Evolutionary conservation across 2,888 invertebrate species (phyloP).

Genomic region (Macrostomum cliftonense): DNA sequence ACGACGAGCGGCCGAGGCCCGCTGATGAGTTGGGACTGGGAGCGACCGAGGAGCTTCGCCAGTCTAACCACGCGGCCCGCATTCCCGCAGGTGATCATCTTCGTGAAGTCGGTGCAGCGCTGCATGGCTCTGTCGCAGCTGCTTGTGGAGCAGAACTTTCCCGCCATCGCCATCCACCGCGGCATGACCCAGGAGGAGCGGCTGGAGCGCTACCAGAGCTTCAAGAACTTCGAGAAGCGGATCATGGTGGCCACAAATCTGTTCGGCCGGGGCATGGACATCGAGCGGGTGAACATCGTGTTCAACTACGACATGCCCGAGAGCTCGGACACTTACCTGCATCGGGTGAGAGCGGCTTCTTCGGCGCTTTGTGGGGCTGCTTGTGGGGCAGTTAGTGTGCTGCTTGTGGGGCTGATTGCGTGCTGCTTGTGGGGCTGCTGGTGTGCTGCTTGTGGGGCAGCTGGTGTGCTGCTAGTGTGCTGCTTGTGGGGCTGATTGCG

Average conservation of each 20-base stretch:
- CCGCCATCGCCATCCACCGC: slow-evolving; percentile 93
- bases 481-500: no score
- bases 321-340: slow-evolving; percentile 93
- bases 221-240: slow-evolving; percentile 97
- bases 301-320: slow-evolving; percentile 99
- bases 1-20: slow-evolving; percentile 49
- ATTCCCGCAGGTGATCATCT: slow-evolving; percentile 67
- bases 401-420: no score
- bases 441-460: no score
- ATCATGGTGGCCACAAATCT: slow-evolving; percentile 94
- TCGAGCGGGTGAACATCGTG: slow-evolving; percentile 96
- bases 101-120: slow-evolving; percentile 90
- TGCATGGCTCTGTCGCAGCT: slow-evolving; percentile 87
- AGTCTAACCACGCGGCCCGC: no score
- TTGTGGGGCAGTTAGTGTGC: no score
- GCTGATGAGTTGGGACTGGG: slow-evolving; percentile 84
- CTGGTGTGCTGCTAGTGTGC: no score
- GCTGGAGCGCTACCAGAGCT: slow-evolving; percentile 83
- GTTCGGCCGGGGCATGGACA: slow-evolving; percentile 99
- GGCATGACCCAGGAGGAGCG: slow-evolving; percentile 93
- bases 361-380: slow-evolving; percentile 40
- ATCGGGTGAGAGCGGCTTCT: slow-evolving; percentile 45
- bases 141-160: slow-evolving; percentile 92
- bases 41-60: slow-evolving; percentile 64
- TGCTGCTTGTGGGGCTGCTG: no score